Percentiles rank a stretch among this genome's conserved stretches.
These are phyloP conservation scores for Rhagoletis zephyria DNA, from an alignment of 1,140 invertebrate species.

Conservation along the genomic window DNA sequence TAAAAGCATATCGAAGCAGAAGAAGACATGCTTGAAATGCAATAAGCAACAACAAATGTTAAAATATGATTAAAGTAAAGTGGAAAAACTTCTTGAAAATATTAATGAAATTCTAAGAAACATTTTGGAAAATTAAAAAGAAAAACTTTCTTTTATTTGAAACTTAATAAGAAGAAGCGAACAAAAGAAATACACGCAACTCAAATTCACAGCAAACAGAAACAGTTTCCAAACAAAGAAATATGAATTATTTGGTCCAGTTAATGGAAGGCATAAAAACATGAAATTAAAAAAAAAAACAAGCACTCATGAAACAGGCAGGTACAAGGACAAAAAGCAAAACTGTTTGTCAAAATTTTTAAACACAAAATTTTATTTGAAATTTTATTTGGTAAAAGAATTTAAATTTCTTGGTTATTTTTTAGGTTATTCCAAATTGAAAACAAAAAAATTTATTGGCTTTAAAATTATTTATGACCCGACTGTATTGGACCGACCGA, in stretches of 20 bases:
- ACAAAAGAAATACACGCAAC: background rate
- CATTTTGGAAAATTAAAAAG: slow-evolving; percentile 50
- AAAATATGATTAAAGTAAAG: slow-evolving; percentile 56
- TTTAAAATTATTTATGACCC: background rate
- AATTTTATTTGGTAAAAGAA: slow-evolving; percentile 9
- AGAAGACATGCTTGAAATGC: slow-evolving; percentile 37
- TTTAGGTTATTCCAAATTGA: slow-evolving; percentile 41
- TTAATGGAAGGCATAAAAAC: slow-evolving; percentile 59
- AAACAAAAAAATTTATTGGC: slow-evolving; percentile 10
- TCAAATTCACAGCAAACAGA: background rate
- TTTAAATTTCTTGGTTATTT: background rate
- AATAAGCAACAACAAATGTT: slow-evolving; percentile 30
- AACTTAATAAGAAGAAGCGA: background rate
- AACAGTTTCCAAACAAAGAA: background rate
- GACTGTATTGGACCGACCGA: background rate
- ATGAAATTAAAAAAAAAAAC: slow-evolving; percentile 35
- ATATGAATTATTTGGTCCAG: background rate
- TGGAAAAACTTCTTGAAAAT: slow-evolving; percentile 73
- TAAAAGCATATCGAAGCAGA: background rate
- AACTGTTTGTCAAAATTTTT: slow-evolving; percentile 25
- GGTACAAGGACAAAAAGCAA: background rate
- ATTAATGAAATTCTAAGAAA: slow-evolving; percentile 56
- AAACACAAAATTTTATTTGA: slow-evolving; percentile 4
- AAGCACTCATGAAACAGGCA: background rate
- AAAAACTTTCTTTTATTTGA: slow-evolving; percentile 55